These are phyloP conservation scores for Microtus ochrogaster DNA, from an alignment of 2,113 vertebrate species.

Conservation along the genomic window DNA sequence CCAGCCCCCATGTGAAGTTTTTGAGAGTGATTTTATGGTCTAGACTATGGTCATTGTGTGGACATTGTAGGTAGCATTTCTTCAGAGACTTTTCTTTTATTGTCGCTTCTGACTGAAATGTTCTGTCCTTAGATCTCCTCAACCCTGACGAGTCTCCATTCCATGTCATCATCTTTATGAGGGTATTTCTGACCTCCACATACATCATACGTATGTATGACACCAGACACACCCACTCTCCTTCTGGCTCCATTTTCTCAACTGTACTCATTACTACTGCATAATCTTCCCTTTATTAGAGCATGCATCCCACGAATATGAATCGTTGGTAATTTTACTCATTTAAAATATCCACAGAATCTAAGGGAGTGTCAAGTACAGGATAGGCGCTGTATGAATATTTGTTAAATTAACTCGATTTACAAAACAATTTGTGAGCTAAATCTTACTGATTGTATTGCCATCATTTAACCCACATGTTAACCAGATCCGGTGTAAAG, in stretches of 20 bases:
- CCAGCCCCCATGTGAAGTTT: neutral
- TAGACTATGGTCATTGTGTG: neutral
- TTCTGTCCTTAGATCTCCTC: neutral
- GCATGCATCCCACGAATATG: neutral
- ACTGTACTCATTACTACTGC: rapidly evolving
- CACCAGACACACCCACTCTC: neutral
- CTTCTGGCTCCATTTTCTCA: neutral
- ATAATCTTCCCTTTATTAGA: neutral
- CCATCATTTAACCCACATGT: constrained; percentile 14
- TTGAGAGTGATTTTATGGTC: neutral
- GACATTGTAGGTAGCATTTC: neutral
- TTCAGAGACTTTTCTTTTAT: neutral
- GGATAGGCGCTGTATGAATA: neutral
- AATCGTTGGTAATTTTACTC: neutral
- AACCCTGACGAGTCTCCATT: neutral
- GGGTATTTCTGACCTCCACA: neutral
- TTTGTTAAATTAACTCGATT: neutral
- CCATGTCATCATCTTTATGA: neutral
- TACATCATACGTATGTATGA: neutral
- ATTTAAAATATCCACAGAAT: neutral
- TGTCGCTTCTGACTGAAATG: neutral
- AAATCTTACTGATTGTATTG: neutral
- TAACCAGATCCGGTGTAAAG: neutral
- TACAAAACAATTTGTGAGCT: neutral
- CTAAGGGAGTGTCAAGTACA: neutral